phyloP scores from a whole-genome alignment of 2,888 invertebrate genomes.

The Apamea monoglypha region DNA sequence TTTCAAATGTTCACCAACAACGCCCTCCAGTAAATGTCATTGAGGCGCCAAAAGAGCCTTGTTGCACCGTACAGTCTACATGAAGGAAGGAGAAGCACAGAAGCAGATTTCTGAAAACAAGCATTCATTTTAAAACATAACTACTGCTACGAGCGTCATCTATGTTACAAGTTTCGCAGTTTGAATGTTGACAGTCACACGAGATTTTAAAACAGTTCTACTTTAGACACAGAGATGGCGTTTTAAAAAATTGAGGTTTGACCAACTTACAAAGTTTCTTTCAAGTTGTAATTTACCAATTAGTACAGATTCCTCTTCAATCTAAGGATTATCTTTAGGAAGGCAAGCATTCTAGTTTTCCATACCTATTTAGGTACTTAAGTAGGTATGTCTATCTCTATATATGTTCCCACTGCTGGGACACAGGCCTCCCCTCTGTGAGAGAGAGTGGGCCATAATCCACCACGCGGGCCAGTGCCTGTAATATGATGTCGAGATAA shows the following conservation, averaged over 20 bases:
- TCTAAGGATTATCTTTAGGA: not conserved
- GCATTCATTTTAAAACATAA: not conserved
- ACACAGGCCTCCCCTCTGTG: not conserved
- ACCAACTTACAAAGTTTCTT: not conserved
- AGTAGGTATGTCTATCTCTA: too few relatives aligned
- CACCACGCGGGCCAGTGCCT: not conserved
- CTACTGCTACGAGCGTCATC: not conserved
- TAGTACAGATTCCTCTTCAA: not conserved
- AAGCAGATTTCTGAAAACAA: not conserved
- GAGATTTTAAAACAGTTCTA: not conserved
- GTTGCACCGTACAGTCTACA: too few relatives aligned
- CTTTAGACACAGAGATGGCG: slow-evolving; percentile 13
- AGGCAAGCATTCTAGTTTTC: not conserved
- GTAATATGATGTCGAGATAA: too few relatives aligned
- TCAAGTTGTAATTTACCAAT: not conserved
- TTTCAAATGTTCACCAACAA: too few relatives aligned
- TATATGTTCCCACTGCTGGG: not conserved
- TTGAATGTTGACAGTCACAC: not conserved
- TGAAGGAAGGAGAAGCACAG: not conserved
- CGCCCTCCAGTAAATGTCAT: too few relatives aligned
- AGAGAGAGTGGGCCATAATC: not conserved
- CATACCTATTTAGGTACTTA: not conserved
- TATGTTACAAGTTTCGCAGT: not conserved
- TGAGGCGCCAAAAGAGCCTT: too few relatives aligned
- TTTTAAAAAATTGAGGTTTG: not conserved